Base-by-base conservation (phyloP, 2,888 invertebrate species). In the Sympetrum striolatum region DNA sequence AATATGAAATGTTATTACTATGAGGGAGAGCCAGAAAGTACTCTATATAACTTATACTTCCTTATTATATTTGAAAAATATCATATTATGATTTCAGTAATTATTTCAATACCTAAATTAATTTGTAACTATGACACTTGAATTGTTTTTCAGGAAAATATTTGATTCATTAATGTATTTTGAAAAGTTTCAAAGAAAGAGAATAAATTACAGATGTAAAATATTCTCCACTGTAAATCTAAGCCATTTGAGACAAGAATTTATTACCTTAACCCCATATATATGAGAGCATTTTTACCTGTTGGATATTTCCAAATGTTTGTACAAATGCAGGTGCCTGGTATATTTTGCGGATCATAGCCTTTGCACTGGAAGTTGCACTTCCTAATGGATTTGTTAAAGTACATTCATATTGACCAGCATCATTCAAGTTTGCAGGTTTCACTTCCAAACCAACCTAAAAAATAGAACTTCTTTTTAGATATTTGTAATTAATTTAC, bases 241-340 rank as follows among this genome's bases (percentile, higher is more conserved):
- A 14, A 39, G n/a, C 80, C 39, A 39, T 22, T 25, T 80, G 4
- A 37, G 39, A 22, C 0, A 18, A n/a, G 18, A 80, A 80, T 39
- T 14, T 5, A n/a, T 31, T 0, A 4, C 22, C 31, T 8, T 6
- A 53, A n/a, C 18, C 12, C 12, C 0, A 22, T 22, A 79, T 39
- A 25, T 79, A 90, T 37, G n/a, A 80, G 81, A 22, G 25, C 2
- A 37, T 22, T 44, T 92, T 92, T 92, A 95, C 95, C 94, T 96
- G 96, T 93, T 96, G 96, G n/a, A 96, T 93, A 93, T 96, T 96
- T 1, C 95, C 95, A 93, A 96, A 96, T 91, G 94, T 96, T 93
- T 98, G 97, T 8, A 96, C 95, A 94, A 98, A 98, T 22, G 95
- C 95, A 1, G 98, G 98, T 48, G 97, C 95, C 93, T 97, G 96